Conservation (phyloP, 1,140 invertebrate species). For the Chelonus insularis region DNA sequence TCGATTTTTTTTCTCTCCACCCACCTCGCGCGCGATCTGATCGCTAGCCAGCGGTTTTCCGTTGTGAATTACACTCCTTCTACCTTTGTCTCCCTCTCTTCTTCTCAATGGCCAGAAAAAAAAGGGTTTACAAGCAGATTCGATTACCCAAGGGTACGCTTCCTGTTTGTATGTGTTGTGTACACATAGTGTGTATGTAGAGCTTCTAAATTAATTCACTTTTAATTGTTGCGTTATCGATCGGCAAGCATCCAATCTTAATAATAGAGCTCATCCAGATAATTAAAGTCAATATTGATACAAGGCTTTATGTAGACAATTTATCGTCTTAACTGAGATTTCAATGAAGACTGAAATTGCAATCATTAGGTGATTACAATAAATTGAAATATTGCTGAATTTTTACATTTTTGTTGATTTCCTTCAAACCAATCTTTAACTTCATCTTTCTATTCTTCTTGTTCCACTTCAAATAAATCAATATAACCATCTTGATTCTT, state of each 20-base stretch:
- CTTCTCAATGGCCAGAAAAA: slow-evolving; percentile 26
- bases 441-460: too few relatives aligned
- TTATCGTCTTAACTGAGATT: slow-evolving; percentile 2
- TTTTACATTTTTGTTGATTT: too few relatives aligned
- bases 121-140: slow-evolving; percentile 20
- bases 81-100: slow-evolving; percentile 18
- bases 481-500: too few relatives aligned
- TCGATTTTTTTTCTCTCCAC: not conserved
- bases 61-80: slow-evolving; percentile 24
- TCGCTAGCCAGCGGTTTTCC: slow-evolving; percentile 21
- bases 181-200: not conserved
- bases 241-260: slow-evolving; percentile 21
- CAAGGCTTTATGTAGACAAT: slow-evolving; percentile 3
- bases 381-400: too few relatives aligned
- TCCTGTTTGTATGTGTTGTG: not conserved
- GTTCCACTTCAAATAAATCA: too few relatives aligned
- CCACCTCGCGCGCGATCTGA: slow-evolving; percentile 13
- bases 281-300: slow-evolving; percentile 29
- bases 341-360: too few relatives aligned
- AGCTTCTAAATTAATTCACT: slow-evolving; percentile 26
- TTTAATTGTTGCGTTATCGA: slow-evolving; percentile 29
- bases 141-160: slow-evolving; percentile 21
- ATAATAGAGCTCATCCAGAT: slow-evolving; percentile 25
- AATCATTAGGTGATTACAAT: too few relatives aligned
- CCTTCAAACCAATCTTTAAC: too few relatives aligned